A percentile compares a stretch with the other conserved stretches of the same genome.
Conservation (phyloP, 2,113 vertebrate genomes). For the Microcebus lehilahytsara region DNA sequence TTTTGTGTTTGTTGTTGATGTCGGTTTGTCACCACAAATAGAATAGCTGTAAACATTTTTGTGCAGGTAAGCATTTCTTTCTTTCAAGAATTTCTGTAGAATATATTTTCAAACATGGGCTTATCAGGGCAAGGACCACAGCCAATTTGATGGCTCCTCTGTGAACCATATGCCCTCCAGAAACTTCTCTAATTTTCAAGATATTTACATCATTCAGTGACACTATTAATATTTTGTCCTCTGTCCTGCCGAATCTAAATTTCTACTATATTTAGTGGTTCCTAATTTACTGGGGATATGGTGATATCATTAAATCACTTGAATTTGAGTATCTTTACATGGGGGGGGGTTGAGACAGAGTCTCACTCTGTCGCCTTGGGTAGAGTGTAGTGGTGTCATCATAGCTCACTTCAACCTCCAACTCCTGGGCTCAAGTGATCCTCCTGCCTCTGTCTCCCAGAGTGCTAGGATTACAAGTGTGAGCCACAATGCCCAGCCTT, state of each 20-base stretch:
- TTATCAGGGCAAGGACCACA: not conserved
- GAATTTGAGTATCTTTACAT: not conserved
- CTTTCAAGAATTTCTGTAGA: not conserved
- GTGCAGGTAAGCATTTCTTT: not conserved
- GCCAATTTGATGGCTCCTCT: not conserved
- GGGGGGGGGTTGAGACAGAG: too few relatives aligned
- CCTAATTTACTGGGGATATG: not conserved
- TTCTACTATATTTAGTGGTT: not conserved
- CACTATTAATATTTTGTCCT: not conserved
- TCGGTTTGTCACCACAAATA: not conserved
- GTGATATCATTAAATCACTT: not conserved
- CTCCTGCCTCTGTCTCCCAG: too few relatives aligned
- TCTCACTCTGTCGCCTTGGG: too few relatives aligned
- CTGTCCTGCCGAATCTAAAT: not conserved
- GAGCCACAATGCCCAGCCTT: too few relatives aligned
- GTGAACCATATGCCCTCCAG: not conserved
- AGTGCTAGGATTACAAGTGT: too few relatives aligned
- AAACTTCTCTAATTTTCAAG: conserved; percentile 48
- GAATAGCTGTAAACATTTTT: not conserved
- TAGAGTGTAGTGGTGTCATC: too few relatives aligned
- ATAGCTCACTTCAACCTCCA: too few relatives aligned
- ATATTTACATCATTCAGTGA: not conserved
- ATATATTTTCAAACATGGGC: not conserved
- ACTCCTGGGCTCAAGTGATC: too few relatives aligned
- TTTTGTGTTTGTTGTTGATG: not conserved